phyloP scores from a whole-genome alignment of 2,888 invertebrate genomes.

The Emmelina monodactyla region DNA sequence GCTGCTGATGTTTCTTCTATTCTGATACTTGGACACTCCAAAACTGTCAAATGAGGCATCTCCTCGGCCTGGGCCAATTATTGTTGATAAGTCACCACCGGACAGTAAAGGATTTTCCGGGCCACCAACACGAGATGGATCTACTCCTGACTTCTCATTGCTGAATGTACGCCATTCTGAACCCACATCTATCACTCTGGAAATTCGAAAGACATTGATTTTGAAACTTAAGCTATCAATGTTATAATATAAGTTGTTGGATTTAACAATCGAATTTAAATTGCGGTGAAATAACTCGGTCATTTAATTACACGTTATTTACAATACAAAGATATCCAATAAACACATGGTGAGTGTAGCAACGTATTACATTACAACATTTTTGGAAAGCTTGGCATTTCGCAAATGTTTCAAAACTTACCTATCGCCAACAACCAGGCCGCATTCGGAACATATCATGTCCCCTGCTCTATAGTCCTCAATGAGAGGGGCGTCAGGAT shows the following conservation, averaged over 20 bases:
- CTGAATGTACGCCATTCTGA: conserved; percentile 99
- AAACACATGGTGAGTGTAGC: too few relatives aligned
- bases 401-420: conserved; percentile 49
- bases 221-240: too few relatives aligned
- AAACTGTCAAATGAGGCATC: conserved; percentile 91
- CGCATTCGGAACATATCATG: conserved; percentile 99
- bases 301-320: too few relatives aligned
- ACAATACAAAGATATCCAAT: too few relatives aligned
- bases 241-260: too few relatives aligned
- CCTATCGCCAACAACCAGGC: conserved; percentile 99
- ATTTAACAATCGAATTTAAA: too few relatives aligned
- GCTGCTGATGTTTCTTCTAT: conserved; percentile 85
- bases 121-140: conserved; percentile 99
- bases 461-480: conserved; percentile 99
- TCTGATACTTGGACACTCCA: conserved; percentile 80
- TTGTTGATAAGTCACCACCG: conserved; percentile 95
- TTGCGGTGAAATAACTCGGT: too few relatives aligned
- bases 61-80: conserved; percentile 80
- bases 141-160: conserved; percentile 95
- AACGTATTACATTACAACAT: neutral
- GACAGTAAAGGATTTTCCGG: conserved; percentile 97
- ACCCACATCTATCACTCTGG: conserved; percentile 98
- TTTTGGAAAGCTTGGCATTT: conserved; percentile 28
- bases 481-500: conserved; percentile 95
- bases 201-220: conserved; percentile 14